Evolutionary conservation across 2,797 vertebrate genomes (phyloP), one percentile per base, ranked within the genome.

Genomic region (Xerus rutilus): DNA sequence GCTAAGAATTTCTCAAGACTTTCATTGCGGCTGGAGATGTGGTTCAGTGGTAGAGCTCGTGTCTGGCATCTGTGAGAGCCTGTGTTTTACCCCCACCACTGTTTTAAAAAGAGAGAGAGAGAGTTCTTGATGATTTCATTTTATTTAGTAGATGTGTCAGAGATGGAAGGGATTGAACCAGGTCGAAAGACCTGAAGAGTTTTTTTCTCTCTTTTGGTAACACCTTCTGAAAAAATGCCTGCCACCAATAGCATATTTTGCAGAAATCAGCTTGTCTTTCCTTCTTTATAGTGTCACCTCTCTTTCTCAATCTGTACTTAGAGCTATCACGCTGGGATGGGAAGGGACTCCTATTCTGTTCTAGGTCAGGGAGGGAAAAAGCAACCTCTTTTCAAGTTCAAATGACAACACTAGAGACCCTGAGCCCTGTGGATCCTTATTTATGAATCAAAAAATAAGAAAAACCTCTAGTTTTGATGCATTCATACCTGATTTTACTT

Each of bases 241-340:
- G 8, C 15, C 32, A 70, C 13, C 45, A 28, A 52, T 67, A 77
- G 25, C 25, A 59, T 64, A 59, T 82, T 89, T 88, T 87, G 54
- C 32, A 81, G 30, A 94, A 94, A 81, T 25, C 73, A 3, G 9
- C 47, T 76, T 93, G 65, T 67, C 94, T 94, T 87, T 62, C 43
- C 67, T 93, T 74, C 52, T n/a, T 18, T 62, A 49, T 18, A 84
- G 8, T 59, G 39, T 47, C 28, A 20, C 86, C 43, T 91, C 35
- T 72, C 18, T 64, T 54, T 86, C 77, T 88, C 30, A 52, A 1
- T 87, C 20, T 96, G 23, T 84, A 47, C 30, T 88, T 43, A 73
- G 35, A 82, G 14, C 43, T 92, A 81, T 82, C 77, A 43, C 95
- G 23, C 76, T 84, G 35, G 59, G 28, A 10, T 20, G 2, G 59